phyloP scores from a whole-genome alignment of 1,140 invertebrate species.

The Pseudomyrmex gracilis region DNA sequence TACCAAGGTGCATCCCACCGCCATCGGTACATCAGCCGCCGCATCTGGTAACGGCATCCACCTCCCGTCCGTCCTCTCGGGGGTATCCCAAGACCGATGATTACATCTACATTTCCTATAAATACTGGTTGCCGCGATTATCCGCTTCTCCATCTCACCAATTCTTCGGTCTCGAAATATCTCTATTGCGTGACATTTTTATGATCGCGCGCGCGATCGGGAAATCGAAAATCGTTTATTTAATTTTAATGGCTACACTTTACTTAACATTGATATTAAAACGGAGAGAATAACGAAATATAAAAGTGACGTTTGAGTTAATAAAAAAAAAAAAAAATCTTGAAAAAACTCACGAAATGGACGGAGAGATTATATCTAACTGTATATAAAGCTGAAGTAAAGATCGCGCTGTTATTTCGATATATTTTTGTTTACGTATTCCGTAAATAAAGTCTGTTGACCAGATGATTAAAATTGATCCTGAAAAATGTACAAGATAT shows the following conservation, averaged over 20 bases:
- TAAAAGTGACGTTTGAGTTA: too few species aligned
- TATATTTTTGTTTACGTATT: too few species aligned
- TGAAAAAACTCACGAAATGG: too few species aligned
- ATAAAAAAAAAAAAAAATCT: too few species aligned
- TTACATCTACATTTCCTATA: constrained; percentile 75
- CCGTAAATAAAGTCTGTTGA: too few species aligned
- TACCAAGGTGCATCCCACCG: constrained; percentile 71
- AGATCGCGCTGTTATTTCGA: too few species aligned
- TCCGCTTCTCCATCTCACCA: constrained; percentile 58
- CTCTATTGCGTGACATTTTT: constrained; percentile 47
- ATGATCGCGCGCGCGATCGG: background rate
- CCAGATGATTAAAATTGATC: background rate
- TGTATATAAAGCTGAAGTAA: too few species aligned
- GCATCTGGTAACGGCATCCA: constrained; percentile 67
- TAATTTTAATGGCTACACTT: background rate
- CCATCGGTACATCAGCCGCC: constrained; percentile 64
- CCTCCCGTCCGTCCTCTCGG: constrained; percentile 40
- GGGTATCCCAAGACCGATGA: constrained; percentile 57
- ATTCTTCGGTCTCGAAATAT: constrained; percentile 62
- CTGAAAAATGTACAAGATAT: too few species aligned
- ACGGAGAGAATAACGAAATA: too few species aligned
- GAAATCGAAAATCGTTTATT: background rate
- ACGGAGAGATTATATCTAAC: too few species aligned
- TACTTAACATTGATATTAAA: background rate
- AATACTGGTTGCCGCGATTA: constrained; percentile 71